phyloP scores from a whole-genome alignment of 1,140 invertebrate species.

The Drosophila pectinifera region DNA sequence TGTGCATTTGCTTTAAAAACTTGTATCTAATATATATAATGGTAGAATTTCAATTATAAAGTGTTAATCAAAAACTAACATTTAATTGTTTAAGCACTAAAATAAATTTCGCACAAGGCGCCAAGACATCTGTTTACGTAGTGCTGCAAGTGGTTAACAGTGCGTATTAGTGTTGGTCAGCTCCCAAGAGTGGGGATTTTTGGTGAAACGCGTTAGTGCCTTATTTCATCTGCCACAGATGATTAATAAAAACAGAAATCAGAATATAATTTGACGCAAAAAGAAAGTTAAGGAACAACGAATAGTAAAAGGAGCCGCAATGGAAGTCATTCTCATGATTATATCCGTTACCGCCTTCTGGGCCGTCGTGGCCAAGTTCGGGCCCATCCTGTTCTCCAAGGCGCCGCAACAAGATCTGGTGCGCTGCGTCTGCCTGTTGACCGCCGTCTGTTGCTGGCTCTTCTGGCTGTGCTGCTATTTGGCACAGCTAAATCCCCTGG shows the following conservation, averaged over 20 bases:
- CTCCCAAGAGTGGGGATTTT: background rate
- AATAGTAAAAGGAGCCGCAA: background rate
- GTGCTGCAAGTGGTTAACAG: slow-evolving; percentile 10
- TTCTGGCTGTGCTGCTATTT: slow-evolving; percentile 97
- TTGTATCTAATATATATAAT: too few relatives aligned
- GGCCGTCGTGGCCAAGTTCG: slow-evolving; percentile 92
- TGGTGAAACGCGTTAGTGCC: slow-evolving; percentile 17
- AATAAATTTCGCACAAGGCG: slow-evolving; percentile 2
- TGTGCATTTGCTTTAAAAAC: too few relatives aligned
- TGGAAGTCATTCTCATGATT: slow-evolving; percentile 87
- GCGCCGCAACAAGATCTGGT: slow-evolving; percentile 93
- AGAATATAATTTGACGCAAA: slow-evolving; percentile 33
- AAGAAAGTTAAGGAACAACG: slow-evolving; percentile 12
- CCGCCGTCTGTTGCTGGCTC: slow-evolving; percentile 95
- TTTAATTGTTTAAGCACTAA: background rate
- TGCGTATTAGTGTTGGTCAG: slow-evolving; percentile 17
- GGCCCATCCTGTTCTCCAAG: slow-evolving; percentile 94
- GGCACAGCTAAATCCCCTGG: slow-evolving; percentile 97
- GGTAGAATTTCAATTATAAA: too few relatives aligned
- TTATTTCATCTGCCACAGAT: slow-evolving; percentile 12
- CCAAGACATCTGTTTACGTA: slow-evolving; percentile 15
- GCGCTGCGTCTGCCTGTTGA: slow-evolving; percentile 93
- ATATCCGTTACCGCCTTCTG: slow-evolving; percentile 92
- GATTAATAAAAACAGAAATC: slow-evolving; percentile 41
- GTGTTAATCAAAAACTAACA: too few relatives aligned